Evolutionary conservation across 1,140 invertebrate species (phyloP).

Genomic region (Musca domestica): DNA sequence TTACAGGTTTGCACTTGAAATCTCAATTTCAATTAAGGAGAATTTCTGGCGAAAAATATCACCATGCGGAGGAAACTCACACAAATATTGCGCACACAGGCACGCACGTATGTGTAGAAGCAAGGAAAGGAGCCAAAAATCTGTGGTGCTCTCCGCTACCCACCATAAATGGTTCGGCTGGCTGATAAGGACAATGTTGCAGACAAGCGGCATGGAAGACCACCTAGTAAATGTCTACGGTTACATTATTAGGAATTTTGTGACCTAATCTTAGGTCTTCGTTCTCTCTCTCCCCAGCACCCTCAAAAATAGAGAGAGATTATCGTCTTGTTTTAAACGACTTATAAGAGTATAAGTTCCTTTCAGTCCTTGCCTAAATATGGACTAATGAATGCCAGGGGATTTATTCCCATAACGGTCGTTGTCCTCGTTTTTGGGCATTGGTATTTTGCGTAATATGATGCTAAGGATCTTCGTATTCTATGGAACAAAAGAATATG

Average conservation of each 20-base stretch:
- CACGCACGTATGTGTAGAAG: no score
- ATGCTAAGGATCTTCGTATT: background rate
- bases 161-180: no score
- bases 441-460: conserved; percentile 12
- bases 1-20: conserved; percentile 20
- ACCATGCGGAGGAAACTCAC: background rate
- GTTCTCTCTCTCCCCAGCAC: background rate
- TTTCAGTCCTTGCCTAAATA: background rate
- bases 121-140: no score
- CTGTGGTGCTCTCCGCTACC: no score
- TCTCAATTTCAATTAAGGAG: conserved; percentile 10
- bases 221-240: conserved; percentile 7
- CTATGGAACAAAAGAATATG: no score
- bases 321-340: conserved; percentile 16
- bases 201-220: background rate
- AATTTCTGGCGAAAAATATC: background rate
- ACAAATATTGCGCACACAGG: no score
- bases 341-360: conserved; percentile 18
- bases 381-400: background rate
- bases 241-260: conserved; percentile 18
- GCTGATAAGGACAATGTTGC: no score
- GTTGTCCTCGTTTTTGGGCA: background rate
- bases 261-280: conserved; percentile 2
- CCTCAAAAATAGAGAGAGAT: conserved; percentile 1
- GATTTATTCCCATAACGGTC: conserved; percentile 1